Conservation (phyloP, 2,797 vertebrate genomes). For the Parotocinclus haroldoi region DNA sequence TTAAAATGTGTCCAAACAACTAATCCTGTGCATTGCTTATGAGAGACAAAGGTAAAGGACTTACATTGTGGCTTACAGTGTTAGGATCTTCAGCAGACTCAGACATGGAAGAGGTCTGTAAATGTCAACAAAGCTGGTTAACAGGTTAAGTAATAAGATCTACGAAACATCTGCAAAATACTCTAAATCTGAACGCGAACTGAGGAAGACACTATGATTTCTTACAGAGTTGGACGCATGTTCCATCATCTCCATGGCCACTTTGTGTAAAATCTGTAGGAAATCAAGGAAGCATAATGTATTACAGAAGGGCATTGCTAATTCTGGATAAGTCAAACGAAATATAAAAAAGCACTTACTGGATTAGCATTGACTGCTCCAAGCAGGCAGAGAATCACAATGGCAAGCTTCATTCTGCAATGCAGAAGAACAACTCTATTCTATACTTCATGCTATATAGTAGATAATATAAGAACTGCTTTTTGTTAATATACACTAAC, state of each 20-base stretch:
- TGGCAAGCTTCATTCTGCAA: constrained; percentile 64
- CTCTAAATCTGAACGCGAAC: not conserved
- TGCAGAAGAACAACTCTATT: constrained; percentile 1
- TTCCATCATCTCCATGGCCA: constrained; percentile 47
- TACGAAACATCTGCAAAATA: not conserved
- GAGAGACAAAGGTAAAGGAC: not conserved
- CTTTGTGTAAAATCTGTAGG: constrained; percentile 59
- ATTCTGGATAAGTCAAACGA: not conserved
- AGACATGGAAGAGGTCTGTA: constrained; percentile 44
- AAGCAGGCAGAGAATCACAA: constrained; percentile 63
- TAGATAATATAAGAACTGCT: not conserved
- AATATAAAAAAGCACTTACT: constrained; percentile 53
- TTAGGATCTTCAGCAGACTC: constrained; percentile 40
- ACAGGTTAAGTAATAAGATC: not conserved
- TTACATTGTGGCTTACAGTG: constrained; percentile 32
- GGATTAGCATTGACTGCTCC: constrained; percentile 64
- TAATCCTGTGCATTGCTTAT: not conserved
- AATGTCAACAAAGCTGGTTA: not conserved
- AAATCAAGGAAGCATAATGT: constrained; percentile 5
- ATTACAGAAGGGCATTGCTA: no score
- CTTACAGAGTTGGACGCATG: constrained; percentile 62
- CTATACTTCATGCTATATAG: no score
- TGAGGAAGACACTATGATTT: not conserved
- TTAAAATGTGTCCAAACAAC: not conserved
- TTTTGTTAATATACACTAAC: not conserved